Evolutionary conservation across 2,888 invertebrate genomes (phyloP).

Genomic region (Ceriagrion tenellum): DNA sequence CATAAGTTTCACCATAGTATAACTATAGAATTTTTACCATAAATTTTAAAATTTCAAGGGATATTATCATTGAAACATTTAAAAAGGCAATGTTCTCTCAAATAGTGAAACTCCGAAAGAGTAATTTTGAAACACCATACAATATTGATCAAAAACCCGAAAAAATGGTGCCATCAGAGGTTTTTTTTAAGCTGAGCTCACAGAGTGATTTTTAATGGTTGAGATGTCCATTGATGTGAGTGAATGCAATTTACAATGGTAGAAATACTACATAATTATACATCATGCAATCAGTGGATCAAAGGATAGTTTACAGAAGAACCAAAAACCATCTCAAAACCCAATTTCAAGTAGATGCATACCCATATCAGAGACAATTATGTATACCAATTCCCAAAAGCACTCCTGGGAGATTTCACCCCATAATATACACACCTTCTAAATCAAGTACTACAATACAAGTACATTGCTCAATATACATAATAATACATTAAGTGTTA

Average conservation of each 20-base stretch:
- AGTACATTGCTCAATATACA: neutral
- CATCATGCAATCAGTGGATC: neutral
- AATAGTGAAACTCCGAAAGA: too few relatives aligned
- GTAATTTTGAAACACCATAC: too few relatives aligned
- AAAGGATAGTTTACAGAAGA: neutral
- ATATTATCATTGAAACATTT: too few relatives aligned
- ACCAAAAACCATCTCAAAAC: neutral
- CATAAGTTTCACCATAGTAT: too few relatives aligned
- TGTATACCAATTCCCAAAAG: neutral
- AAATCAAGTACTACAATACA: neutral
- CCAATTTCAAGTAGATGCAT: neutral
- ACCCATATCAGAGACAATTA: neutral
- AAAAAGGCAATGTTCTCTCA: too few relatives aligned
- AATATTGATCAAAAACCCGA: too few relatives aligned
- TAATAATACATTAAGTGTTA: too few relatives aligned
- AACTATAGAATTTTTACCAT: too few relatives aligned
- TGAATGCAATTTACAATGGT: neutral
- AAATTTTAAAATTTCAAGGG: too few relatives aligned
- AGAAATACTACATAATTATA: neutral
- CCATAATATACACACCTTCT: neutral
- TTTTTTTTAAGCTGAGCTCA: neutral
- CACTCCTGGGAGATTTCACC: neutral
- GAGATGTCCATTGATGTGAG: neutral
- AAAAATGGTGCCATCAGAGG: neutral
- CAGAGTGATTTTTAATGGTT: neutral